Evolutionary conservation across 2,888 invertebrate genomes (phyloP).

Genomic region (Prosapia bicincta): DNA sequence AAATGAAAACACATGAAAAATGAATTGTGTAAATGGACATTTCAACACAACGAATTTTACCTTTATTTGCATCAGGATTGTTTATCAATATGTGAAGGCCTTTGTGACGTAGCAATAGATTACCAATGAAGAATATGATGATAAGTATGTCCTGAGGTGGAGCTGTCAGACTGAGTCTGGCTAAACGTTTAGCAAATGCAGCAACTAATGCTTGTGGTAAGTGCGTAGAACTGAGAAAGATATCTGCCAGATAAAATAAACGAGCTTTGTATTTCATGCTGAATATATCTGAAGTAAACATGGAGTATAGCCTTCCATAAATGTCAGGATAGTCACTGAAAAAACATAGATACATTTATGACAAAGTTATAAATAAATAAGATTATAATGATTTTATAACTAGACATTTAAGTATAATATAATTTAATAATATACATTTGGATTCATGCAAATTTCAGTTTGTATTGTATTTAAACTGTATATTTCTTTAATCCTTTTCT

Average conservation of each 20-base stretch:
- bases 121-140: conserved; percentile 78
- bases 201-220: conserved; percentile 88
- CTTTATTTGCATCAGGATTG: conserved; percentile 46
- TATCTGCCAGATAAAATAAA: conserved; percentile 82
- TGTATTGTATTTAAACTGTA: no score
- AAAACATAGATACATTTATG: no score
- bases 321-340: conserved; percentile 88
- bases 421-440: no score
- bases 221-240: conserved; percentile 93
- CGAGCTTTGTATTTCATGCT: conserved; percentile 85
- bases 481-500: no score
- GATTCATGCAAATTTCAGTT: no score
- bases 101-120: conserved; percentile 78
- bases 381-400: no score
- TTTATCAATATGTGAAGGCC: conserved; percentile 67
- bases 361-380: no score
- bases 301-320: conserved; percentile 89
- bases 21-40: no score
- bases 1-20: no score
- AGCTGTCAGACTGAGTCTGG: conserved; percentile 78
- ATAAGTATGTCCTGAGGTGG: conserved; percentile 74
- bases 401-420: no score
- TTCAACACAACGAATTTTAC: background rate
- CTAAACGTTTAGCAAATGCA: conserved; percentile 86
- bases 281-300: conserved; percentile 90